Conservation (phyloP, 2,113 vertebrate genomes). For the Bagarius yarrelli region DNA sequence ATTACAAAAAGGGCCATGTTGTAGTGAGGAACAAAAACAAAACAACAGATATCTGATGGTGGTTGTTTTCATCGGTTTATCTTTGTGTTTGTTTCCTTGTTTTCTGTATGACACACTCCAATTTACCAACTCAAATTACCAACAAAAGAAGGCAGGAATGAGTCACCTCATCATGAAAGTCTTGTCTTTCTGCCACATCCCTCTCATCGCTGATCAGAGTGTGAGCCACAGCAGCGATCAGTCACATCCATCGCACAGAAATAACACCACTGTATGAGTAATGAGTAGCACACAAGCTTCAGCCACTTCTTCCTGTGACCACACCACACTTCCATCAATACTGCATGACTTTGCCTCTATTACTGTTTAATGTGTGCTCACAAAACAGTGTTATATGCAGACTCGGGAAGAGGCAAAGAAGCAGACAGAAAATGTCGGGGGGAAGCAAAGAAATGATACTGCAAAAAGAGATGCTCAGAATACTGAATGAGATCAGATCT, state of each 20-base stretch:
- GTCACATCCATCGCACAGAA: slow-evolving; percentile 33
- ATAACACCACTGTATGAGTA: slow-evolving; percentile 48
- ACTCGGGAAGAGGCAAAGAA: background rate
- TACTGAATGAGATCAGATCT: slow-evolving; percentile 1
- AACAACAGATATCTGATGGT: background rate
- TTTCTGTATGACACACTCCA: background rate
- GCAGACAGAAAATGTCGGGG: slow-evolving; percentile 6
- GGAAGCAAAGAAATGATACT: background rate
- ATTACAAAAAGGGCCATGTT: background rate
- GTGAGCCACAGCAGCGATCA: slow-evolving; percentile 46
- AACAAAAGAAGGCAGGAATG: background rate
- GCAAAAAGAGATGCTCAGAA: slow-evolving; percentile 21
- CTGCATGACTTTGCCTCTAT: slow-evolving; percentile 29
- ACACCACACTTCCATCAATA: slow-evolving; percentile 52
- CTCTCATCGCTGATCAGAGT: slow-evolving; percentile 43
- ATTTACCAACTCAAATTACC: too few species aligned
- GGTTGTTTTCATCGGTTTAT: background rate
- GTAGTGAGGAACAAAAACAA: background rate
- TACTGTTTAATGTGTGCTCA: slow-evolving; percentile 42
- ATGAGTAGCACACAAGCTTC: slow-evolving; percentile 46
- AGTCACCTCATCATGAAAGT: slow-evolving; percentile 32
- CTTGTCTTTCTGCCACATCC: slow-evolving; percentile 30
- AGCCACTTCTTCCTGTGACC: slow-evolving; percentile 49
- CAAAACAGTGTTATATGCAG: slow-evolving; percentile 23
- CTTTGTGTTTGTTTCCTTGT: background rate